phyloP scores from a whole-genome alignment of 23 tunicate genomes.

The Ciona savignyi region DNA sequence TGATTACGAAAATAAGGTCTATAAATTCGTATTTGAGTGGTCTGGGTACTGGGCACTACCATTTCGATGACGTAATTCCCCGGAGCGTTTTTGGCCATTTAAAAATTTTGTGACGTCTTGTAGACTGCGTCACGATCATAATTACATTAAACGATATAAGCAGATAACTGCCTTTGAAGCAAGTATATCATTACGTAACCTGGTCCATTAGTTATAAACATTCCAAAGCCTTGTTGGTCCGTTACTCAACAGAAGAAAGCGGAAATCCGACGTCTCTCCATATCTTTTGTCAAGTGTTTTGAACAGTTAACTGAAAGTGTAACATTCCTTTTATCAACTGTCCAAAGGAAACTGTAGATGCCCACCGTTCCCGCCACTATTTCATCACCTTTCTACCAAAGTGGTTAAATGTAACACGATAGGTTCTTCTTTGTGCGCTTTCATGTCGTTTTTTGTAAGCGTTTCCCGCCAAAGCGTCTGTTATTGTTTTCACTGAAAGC shows the following conservation, averaged over 20 bases:
- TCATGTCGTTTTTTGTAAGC: neutral
- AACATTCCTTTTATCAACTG: neutral
- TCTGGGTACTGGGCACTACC: neutral
- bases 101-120: neutral
- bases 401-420: neutral
- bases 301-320: neutral
- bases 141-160: neutral
- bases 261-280: neutral
- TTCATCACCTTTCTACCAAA: neutral
- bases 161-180: neutral
- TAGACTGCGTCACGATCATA: neutral
- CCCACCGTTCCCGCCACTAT: neutral
- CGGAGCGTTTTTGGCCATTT: neutral
- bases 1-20: no score
- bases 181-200: neutral
- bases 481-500: conserved; percentile 1
- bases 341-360: neutral
- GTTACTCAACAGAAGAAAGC: neutral
- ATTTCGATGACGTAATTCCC: neutral
- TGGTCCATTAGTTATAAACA: neutral
- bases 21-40: no score
- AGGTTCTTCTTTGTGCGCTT: neutral
- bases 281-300: neutral
- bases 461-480: conserved; percentile 2
- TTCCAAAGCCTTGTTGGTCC: neutral